Percentiles rank a stretch among this genome's conserved stretches.
These are phyloP conservation scores for Cephalopholis sonnerati DNA, from an alignment of 2,113 vertebrate species.

Conservation along the genomic window DNA sequence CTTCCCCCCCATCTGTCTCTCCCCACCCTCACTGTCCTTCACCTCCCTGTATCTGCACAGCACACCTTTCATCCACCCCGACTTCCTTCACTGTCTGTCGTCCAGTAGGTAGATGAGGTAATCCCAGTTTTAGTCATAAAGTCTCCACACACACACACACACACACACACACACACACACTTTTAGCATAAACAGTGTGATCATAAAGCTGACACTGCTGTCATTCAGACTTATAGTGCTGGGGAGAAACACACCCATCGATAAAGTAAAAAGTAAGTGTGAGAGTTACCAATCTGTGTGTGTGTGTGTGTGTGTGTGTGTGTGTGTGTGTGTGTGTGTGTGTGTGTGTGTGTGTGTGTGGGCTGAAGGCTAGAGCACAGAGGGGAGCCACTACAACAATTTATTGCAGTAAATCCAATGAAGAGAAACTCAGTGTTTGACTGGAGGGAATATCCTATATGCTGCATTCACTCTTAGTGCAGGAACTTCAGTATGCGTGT, in stretches of 20 bases:
- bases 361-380: slow-evolving; percentile 25
- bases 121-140: slow-evolving; percentile 17
- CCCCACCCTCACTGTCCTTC: slow-evolving; percentile 31
- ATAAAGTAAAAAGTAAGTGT: slow-evolving; percentile 32
- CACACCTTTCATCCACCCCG: slow-evolving; percentile 9
- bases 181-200: slow-evolving; percentile 47
- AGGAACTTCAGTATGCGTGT: slow-evolving; percentile 30
- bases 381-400: slow-evolving; percentile 52
- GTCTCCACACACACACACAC: slow-evolving; percentile 8
- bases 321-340: too few species aligned
- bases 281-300: slow-evolving; percentile 10
- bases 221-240: slow-evolving; percentile 64
- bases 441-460: slow-evolving; percentile 55
- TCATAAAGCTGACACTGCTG: slow-evolving; percentile 61
- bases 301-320: slow-evolving; percentile 15
- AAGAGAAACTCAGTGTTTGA: slow-evolving; percentile 50
- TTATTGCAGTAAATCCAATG: slow-evolving; percentile 52
- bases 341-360: too few species aligned
- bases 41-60: slow-evolving; percentile 28
- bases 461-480: slow-evolving; percentile 37
- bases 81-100: slow-evolving; percentile 1
- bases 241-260: slow-evolving; percentile 50
- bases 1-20: slow-evolving; percentile 15
- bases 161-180: slow-evolving; percentile 6
- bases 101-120: slow-evolving; percentile 40